Percentiles rank a stretch among this genome's conserved stretches.
Evolutionary conservation across 2,113 vertebrate species (phyloP).

Genomic region (Trematocara unimaculatum): DNA sequence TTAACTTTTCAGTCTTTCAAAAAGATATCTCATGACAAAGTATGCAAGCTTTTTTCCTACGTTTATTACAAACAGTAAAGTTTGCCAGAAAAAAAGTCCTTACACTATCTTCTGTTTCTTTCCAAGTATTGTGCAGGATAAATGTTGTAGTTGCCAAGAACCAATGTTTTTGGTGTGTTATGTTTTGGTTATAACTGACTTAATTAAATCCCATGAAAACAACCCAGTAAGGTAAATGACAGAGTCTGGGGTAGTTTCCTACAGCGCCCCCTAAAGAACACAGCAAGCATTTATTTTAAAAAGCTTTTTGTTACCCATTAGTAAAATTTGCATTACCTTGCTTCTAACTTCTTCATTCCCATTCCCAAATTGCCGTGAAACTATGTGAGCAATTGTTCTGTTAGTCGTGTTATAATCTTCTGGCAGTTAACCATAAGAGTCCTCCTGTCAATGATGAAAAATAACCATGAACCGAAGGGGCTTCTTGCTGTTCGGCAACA

Average conservation of each 20-base stretch:
- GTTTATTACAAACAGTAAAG: neutral
- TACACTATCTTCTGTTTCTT: rapidly evolving
- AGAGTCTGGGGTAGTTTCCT: neutral
- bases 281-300: neutral
- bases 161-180: neutral
- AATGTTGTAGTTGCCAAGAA: neutral
- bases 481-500: neutral
- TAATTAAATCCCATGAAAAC: neutral
- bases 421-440: neutral
- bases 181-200: neutral
- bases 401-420: neutral
- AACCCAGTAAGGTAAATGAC: neutral
- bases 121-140: neutral
- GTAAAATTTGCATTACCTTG: neutral
- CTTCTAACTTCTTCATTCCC: neutral
- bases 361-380: neutral
- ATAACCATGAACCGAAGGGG: neutral
- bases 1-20: neutral
- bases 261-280: rapidly evolving
- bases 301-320: neutral
- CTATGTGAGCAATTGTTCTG: neutral
- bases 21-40: neutral
- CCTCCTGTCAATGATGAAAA: neutral
- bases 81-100: neutral
- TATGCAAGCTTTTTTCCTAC: neutral